These are phyloP conservation scores for Salmo trutta DNA, from an alignment of 2,797 vertebrate species.

Conservation along the genomic window DNA sequence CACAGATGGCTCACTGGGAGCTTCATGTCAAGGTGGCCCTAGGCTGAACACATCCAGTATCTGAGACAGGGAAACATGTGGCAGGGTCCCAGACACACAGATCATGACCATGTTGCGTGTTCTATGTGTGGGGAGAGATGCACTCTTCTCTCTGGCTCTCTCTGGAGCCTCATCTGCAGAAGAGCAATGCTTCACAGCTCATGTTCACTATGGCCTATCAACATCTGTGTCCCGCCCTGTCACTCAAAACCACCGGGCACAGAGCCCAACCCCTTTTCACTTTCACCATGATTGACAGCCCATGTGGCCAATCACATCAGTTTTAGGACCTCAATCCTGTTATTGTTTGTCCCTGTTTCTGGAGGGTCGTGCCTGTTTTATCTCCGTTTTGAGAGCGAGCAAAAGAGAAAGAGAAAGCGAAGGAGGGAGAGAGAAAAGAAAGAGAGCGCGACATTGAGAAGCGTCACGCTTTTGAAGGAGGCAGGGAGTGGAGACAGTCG, in stretches of 20 bases:
- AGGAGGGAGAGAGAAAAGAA: constrained; percentile 1
- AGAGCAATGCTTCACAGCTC: background rate
- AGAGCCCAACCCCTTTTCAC: background rate
- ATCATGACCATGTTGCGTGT: too few species aligned
- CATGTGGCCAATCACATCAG: background rate
- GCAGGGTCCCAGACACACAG: too few species aligned
- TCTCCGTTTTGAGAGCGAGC: background rate
- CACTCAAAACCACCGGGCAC: background rate
- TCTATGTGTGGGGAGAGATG: background rate
- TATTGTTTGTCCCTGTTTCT: background rate
- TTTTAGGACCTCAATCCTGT: background rate
- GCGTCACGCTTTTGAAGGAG: constrained; percentile 65
- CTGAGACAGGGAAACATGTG: too few species aligned
- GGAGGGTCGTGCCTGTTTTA: background rate
- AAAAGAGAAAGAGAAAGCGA: background rate
- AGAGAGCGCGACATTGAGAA: constrained; percentile 55
- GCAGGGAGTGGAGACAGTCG: constrained; percentile 59
- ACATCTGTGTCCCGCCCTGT: background rate
- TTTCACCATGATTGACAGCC: background rate
- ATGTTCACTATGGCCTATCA: background rate
- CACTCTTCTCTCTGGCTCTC: background rate
- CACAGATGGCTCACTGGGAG: too few species aligned
- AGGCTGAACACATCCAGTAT: too few species aligned
- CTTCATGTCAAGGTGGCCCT: too few species aligned
- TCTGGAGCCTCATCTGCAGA: background rate